phyloP scores from a whole-genome alignment of 2,888 invertebrate genomes.

The Scrobipalpa atriplicella region DNA sequence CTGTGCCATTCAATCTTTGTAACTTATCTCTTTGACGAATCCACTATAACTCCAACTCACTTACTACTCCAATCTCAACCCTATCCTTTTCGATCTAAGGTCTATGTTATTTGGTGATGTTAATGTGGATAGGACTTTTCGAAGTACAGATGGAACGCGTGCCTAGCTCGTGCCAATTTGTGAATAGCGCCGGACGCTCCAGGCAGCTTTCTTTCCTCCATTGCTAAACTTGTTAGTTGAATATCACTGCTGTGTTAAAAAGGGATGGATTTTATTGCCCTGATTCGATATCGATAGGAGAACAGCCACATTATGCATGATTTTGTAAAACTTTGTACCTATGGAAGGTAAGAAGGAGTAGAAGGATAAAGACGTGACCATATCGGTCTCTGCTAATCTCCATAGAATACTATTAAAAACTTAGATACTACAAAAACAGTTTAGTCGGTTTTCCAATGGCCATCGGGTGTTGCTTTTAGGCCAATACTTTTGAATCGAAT shows the following conservation, averaged over 20 bases:
- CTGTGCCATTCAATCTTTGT: conserved; percentile 74
- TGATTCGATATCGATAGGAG: conserved; percentile 56
- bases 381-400: too few relatives aligned
- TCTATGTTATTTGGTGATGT: conserved; percentile 21
- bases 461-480: too few relatives aligned
- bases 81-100: conserved; percentile 30
- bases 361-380: too few relatives aligned
- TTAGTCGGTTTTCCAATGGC: too few relatives aligned
- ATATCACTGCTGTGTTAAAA: conserved; percentile 71
- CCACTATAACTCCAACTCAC: conserved; percentile 34
- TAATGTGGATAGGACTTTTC: conserved; percentile 44
- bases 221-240: conserved; percentile 78
- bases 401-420: too few relatives aligned
- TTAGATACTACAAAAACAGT: too few relatives aligned
- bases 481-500: too few relatives aligned
- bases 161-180: conserved; percentile 81
- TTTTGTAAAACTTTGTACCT: too few relatives aligned
- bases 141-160: conserved; percentile 57
- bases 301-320: neutral
- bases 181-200: conserved; percentile 78
- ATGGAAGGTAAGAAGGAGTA: too few relatives aligned
- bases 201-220: conserved; percentile 79
- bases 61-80: conserved; percentile 35
- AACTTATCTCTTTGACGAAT: conserved; percentile 48
- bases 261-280: conserved; percentile 48